Evolutionary conservation across 2,888 invertebrate genomes (phyloP).

Genomic region (Drosophila nr. fundita): DNA sequence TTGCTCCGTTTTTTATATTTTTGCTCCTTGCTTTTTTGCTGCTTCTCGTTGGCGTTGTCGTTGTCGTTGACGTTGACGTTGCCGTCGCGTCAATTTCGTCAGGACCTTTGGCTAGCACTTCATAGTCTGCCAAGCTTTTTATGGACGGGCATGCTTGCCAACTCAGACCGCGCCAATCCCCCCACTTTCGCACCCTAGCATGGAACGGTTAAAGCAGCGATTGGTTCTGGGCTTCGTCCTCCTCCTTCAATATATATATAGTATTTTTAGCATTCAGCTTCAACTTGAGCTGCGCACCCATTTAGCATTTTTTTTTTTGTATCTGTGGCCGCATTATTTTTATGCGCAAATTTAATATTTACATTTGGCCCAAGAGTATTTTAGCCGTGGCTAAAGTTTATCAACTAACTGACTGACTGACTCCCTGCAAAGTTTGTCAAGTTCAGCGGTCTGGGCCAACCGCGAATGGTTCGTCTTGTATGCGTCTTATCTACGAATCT

Average conservation of each 20-base stretch:
- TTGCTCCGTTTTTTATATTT: conserved; percentile 4
- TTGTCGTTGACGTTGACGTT: conserved; percentile 47
- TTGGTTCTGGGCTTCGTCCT: conserved; percentile 30
- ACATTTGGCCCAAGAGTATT: conserved; percentile 74
- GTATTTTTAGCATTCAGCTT: conserved; percentile 12
- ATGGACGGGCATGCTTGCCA: conserved; percentile 49
- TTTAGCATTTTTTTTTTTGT: conserved; percentile 45
- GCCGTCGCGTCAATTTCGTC: conserved; percentile 73
- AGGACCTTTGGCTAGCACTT: conserved; percentile 70
- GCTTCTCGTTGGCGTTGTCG: conserved; percentile 22
- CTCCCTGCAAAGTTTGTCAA: conserved; percentile 4
- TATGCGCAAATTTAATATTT: conserved; percentile 76
- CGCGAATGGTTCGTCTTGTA: conserved; percentile 35
- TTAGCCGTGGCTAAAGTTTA: conserved; percentile 38
- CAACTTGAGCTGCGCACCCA: conserved; percentile 26
- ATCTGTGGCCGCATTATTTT: conserved; percentile 41
- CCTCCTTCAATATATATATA: conserved; percentile 1
- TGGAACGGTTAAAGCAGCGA: conserved; percentile 25
- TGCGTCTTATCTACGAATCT: conserved; percentile 29
- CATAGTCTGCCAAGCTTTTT: conserved; percentile 71
- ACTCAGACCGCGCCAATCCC: neutral
- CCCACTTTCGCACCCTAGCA: neutral
- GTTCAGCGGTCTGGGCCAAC: conserved; percentile 26
- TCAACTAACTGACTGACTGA: conserved; percentile 34
- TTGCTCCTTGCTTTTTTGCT: conserved; percentile 1